Evolutionary conservation across 2,888 invertebrate genomes (phyloP), one percentile per base, ranked within the genome.

Genomic region (Hartigia nigra): DNA sequence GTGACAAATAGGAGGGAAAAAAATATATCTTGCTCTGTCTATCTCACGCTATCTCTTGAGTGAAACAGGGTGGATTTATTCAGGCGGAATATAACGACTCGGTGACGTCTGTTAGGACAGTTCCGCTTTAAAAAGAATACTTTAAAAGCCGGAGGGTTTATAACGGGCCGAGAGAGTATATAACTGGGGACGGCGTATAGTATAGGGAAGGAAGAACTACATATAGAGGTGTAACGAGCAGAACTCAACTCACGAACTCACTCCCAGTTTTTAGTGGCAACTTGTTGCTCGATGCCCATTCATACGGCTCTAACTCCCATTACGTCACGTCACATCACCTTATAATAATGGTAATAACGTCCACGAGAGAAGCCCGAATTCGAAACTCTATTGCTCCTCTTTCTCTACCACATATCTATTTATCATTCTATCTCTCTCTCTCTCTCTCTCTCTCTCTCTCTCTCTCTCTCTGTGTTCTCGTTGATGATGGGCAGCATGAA

Each of bases 241-340:
- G 90, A 91, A 91, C 91, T 91, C 91, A 90, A 91, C 91, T 91
- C 91, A 91, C 91, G 90, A 91, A 91, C 91, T 91, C 91, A 91
- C 91, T 91, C 91, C 89, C 91, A 91, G 91, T 91, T 91, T 91
- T 91, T 91, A 91, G 91, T 91, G 90, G 91, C 91, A 91, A 91
- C 91, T 91, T 91, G 91, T 91, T 91, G 91, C 91, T 90, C 90
- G 90, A 90, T 91, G 89, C 91, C 91, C 91, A 91, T 91, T 91
- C 91, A 91, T 91, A 91, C 91, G 88, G 90, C 90, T 91, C 91
- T 90, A 90, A 91, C 91, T 91, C 89, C 91, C 90, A 91, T 91
- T 91, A 91, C 91, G 91, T 91, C 91, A 91, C 91, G 91, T 91
- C 91, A 91, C 91, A 91, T 91, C 91, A 91, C 91, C 90, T 91